Percentiles rank a stretch among this genome's conserved stretches.
Conservation (phyloP, 2,888 invertebrate species). For the Anorthoa munda region DNA sequence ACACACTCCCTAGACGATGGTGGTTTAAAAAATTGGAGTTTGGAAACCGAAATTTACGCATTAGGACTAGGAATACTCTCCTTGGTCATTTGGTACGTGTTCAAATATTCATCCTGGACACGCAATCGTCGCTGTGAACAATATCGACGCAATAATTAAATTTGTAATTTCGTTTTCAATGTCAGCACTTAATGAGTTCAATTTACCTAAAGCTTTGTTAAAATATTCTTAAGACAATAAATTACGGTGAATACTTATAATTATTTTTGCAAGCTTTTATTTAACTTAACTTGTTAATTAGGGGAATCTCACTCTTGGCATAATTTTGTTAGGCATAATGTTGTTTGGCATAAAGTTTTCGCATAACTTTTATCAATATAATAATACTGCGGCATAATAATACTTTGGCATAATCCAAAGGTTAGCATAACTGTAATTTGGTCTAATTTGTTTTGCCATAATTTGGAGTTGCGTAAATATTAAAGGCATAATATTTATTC, state of each 20-base stretch:
- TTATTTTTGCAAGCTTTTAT: too few species aligned
- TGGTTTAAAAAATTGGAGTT: background rate
- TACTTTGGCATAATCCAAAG: too few species aligned
- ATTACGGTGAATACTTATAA: slow-evolving; percentile 1
- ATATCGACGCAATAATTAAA: background rate
- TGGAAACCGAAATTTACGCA: background rate
- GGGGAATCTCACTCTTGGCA: too few species aligned
- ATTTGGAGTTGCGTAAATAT: too few species aligned
- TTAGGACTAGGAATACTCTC: slow-evolving; percentile 19
- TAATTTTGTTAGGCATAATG: too few species aligned
- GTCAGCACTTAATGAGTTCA: background rate
- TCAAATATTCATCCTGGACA: slow-evolving; percentile 4
- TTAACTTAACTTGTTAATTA: too few species aligned
- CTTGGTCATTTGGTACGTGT: slow-evolving; percentile 29
- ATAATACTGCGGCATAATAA: too few species aligned
- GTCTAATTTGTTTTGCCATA: too few species aligned
- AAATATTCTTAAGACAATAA: slow-evolving; percentile 23
- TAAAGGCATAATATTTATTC: too few species aligned
- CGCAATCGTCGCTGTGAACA: background rate
- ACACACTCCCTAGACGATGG: background rate
- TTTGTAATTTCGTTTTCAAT: background rate
- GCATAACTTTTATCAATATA: too few species aligned
- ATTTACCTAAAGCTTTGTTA: background rate
- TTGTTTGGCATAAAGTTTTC: too few species aligned
- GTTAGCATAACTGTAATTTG: too few species aligned